Conservation (phyloP, 1,140 invertebrate species). For the Daktulosphaira vitifoliae region DNA sequence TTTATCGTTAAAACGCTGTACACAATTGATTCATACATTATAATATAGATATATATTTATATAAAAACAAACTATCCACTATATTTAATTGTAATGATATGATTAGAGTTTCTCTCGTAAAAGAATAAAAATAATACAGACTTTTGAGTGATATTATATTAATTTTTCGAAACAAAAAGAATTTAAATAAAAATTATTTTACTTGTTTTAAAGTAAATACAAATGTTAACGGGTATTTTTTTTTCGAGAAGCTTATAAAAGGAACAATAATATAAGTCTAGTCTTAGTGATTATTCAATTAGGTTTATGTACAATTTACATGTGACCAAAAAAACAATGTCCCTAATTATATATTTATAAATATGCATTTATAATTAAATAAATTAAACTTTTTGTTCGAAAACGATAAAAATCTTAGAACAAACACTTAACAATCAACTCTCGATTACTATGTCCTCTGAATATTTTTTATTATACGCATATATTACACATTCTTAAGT, state of each 20-base stretch:
- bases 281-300: slow-evolving; percentile 25
- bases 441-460: too few relatives aligned
- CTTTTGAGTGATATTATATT: slow-evolving; percentile 4
- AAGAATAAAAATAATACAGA: slow-evolving; percentile 24
- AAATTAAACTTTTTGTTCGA: slow-evolving; percentile 25
- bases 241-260: slow-evolving; percentile 12
- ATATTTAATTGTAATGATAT: slow-evolving; percentile 21
- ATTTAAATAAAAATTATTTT: not conserved
- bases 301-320: slow-evolving; percentile 5
- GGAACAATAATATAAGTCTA: slow-evolving; percentile 30
- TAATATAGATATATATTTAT: not conserved
- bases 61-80: slow-evolving; percentile 17
- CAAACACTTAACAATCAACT: too few relatives aligned
- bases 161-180: not conserved
- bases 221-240: not conserved
- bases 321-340: slow-evolving; percentile 1
- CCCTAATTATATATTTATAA: slow-evolving; percentile 13
- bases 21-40: too few relatives aligned
- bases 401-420: too few relatives aligned
- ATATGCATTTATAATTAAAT: slow-evolving; percentile 6
- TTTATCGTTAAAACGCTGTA: too few relatives aligned
- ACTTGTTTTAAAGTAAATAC: too few relatives aligned
- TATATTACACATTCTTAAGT: too few relatives aligned
- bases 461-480: too few relatives aligned
- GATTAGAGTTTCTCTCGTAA: slow-evolving; percentile 17